Evolutionary conservation across 1,140 invertebrate species (phyloP).

Genomic region (Carcinoscorpius rotundicauda): DNA sequence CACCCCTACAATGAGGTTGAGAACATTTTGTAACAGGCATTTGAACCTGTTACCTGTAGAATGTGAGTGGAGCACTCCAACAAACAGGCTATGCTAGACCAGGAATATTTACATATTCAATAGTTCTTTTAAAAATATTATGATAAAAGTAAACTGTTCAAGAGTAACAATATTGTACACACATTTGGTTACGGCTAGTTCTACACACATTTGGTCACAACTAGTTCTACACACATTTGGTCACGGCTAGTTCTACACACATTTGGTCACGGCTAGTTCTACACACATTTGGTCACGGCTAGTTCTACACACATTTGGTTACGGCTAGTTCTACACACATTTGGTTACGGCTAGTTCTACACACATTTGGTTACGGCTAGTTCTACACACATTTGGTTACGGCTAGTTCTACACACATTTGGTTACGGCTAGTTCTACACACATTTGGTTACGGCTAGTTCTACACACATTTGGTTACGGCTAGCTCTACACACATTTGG

Average conservation of each 20-base stretch:
- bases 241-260: conserved; percentile 9
- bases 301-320: conserved; percentile 14
- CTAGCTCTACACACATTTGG: conserved; percentile 14
- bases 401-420: conserved; percentile 15
- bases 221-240: conserved; percentile 14
- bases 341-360: conserved; percentile 9
- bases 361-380: neutral
- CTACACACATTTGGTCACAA: conserved; percentile 12
- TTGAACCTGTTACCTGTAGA: too few relatives aligned
- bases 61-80: too few relatives aligned
- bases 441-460: neutral
- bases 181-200: neutral
- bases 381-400: conserved; percentile 13
- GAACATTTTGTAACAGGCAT: too few relatives aligned
- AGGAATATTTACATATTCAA: too few relatives aligned
- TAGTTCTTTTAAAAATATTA: too few relatives aligned
- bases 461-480: conserved; percentile 14
- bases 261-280: neutral
- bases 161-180: too few relatives aligned
- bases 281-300: conserved; percentile 13
- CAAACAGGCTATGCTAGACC: too few relatives aligned
- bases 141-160: too few relatives aligned
- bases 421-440: conserved; percentile 9
- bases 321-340: conserved; percentile 12
- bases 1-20: too few relatives aligned